These are phyloP conservation scores for Thomomys bottae DNA, from an alignment of 2,113 vertebrate species.

Conservation along the genomic window DNA sequence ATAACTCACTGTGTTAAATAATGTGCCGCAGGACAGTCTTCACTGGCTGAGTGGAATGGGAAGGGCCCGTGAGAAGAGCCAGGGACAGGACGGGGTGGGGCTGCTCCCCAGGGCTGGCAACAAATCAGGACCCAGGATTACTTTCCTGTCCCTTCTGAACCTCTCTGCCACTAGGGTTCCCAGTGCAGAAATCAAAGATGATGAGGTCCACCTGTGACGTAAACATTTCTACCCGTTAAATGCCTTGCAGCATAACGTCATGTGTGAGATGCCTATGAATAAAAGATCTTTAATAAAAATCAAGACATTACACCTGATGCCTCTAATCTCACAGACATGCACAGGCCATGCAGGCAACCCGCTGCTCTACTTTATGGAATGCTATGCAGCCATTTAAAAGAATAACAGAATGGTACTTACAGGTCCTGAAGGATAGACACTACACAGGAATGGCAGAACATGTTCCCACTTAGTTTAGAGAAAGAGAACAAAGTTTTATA, in stretches of 20 bases:
- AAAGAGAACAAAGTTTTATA: not conserved
- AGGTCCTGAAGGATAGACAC: not conserved
- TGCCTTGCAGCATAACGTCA: not conserved
- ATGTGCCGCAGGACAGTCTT: constrained; percentile 56
- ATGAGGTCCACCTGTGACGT: constrained; percentile 71
- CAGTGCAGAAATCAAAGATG: constrained; percentile 71
- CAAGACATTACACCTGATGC: not conserved
- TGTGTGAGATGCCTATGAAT: constrained; percentile 28
- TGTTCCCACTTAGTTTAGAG: not conserved
- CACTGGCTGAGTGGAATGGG: not conserved
- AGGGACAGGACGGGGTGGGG: constrained; percentile 31
- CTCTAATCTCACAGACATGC: not conserved
- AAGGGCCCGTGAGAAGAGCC: not conserved
- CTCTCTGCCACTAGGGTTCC: constrained; percentile 56
- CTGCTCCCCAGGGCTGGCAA: not conserved
- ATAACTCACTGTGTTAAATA: constrained; percentile 80
- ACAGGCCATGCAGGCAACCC: not conserved
- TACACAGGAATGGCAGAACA: not conserved
- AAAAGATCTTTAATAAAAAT: constrained; percentile 49
- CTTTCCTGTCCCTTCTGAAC: not conserved
- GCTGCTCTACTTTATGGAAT: not conserved
- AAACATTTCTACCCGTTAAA: constrained; percentile 41
- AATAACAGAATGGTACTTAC: not conserved
- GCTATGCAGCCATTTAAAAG: not conserved
- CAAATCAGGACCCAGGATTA: not conserved